phyloP scores from a whole-genome alignment of 2,113 vertebrate genomes.

The Lophotis ruficrista region DNA sequence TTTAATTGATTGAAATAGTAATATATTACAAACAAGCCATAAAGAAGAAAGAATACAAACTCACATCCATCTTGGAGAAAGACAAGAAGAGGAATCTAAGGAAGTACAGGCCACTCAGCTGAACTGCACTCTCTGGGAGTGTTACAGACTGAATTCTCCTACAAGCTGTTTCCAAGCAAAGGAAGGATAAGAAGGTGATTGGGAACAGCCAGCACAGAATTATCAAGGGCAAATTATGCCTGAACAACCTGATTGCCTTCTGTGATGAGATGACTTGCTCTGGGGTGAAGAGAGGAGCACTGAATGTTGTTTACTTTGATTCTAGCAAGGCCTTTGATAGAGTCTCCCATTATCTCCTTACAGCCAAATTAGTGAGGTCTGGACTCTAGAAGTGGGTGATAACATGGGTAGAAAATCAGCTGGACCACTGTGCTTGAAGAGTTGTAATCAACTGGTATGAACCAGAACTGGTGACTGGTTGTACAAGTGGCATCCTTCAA shows the following conservation, averaged over 20 bases:
- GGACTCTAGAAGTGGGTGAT: neutral
- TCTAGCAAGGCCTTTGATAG: constrained; percentile 1
- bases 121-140: neutral
- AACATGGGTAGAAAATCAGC: constrained; percentile 2
- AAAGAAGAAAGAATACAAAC: neutral
- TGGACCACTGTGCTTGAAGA: neutral
- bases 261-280: neutral
- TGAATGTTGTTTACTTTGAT: neutral
- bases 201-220: neutral
- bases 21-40: neutral
- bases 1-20: neutral
- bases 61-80: neutral
- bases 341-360: constrained; percentile 6
- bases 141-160: neutral
- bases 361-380: neutral
- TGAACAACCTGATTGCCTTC: constrained; percentile 31
- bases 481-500: neutral
- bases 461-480: neutral
- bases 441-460: neutral
- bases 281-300: neutral
- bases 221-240: constrained; percentile 19
- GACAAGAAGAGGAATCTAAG: neutral
- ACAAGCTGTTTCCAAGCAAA: neutral
- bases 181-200: neutral
- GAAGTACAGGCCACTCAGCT: neutral